Conservation (phyloP, 2,113 vertebrate species). For the Coptodon bakossiorum region DNA sequence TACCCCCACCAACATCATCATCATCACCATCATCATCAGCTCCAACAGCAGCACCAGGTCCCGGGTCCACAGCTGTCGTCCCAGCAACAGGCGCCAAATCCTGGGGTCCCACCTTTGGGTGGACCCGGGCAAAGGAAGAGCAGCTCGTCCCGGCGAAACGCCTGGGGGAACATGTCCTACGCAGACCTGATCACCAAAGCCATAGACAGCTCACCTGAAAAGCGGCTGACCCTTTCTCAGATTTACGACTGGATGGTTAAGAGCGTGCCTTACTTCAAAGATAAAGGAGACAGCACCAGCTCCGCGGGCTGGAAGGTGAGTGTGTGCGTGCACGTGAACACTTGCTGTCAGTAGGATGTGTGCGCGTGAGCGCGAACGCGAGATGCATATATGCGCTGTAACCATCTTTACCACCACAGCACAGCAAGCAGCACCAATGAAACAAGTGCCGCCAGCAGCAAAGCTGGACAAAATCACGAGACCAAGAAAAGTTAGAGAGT, state of each 20-base stretch:
- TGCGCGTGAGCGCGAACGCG: neutral
- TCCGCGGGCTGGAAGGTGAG: conserved; percentile 97
- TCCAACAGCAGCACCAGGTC: conserved; percentile 45
- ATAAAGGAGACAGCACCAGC: conserved; percentile 93
- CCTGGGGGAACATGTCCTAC: conserved; percentile 97
- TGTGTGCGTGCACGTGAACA: neutral
- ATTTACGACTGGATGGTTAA: conserved; percentile 99
- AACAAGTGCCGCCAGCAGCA: neutral
- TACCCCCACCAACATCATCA: conserved; percentile 42
- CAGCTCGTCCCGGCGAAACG: conserved; percentile 93
- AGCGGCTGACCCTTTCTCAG: conserved; percentile 92
- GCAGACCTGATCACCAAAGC: conserved; percentile 96
- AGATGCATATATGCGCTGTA: neutral
- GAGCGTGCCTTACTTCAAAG: conserved; percentile 95
- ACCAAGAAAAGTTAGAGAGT: neutral
- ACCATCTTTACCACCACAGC: neutral
- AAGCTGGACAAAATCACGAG: neutral
- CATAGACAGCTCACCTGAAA: conserved; percentile 93
- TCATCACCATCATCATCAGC: conserved; percentile 41
- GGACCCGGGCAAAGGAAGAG: conserved; percentile 82
- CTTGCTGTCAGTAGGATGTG: neutral
- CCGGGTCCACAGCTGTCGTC: conserved; percentile 42
- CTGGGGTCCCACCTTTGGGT: conserved; percentile 11
- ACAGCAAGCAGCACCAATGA: neutral
- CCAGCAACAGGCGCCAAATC: conserved; percentile 68